Base-by-base conservation (phyloP, 2,797 vertebrate species). In the Euthynnus affinis region DNA sequence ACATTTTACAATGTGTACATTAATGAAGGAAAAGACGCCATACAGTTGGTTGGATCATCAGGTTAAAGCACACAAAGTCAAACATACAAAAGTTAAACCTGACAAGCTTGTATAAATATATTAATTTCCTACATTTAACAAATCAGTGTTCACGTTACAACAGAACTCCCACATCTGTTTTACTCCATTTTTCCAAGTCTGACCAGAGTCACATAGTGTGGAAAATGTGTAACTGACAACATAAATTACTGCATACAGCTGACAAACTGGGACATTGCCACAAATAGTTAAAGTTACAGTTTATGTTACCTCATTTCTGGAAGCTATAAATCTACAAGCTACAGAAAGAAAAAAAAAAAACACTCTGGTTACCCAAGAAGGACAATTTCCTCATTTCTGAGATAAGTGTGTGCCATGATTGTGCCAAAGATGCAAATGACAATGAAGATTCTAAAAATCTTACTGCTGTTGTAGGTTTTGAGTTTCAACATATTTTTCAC, bases 151-250 rank as follows among this genome's bases (percentile, higher is more conserved):
- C 66, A 12, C 17, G n/a, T 13, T 82, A 25, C 27, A 22, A 0
- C 48, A 49, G 27, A 74, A 70, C 61, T 55, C 59, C 61, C 61
- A 79, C 75, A 90, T 93, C 82, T 89, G 87, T 83, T 89, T 87
- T 74, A 78, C 64, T 71, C 66, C 70, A 63, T 68, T 25, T 25
- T 78, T 71, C 59, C 18, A 65, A 52, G 60, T 73, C 62, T 12
- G 78, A 74, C 59, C 66, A 64, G 13, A 81, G 66, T 70, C 67
- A 0, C 62, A 74, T 1, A 32, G 66, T 69, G 71, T 53, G 65
- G 79, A 84, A 83, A 80, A 49, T 29, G 48, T 68, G 61, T 66
- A 66, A 56, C 64, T 78, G 75, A 72, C 83, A 84, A 40, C 46
- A 53, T 80, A 53, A 89, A 73, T 80, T 48, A 87, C 74, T 56